phyloP scores from a whole-genome alignment of 1,140 invertebrate species.

The Drosophila bocki region DNA sequence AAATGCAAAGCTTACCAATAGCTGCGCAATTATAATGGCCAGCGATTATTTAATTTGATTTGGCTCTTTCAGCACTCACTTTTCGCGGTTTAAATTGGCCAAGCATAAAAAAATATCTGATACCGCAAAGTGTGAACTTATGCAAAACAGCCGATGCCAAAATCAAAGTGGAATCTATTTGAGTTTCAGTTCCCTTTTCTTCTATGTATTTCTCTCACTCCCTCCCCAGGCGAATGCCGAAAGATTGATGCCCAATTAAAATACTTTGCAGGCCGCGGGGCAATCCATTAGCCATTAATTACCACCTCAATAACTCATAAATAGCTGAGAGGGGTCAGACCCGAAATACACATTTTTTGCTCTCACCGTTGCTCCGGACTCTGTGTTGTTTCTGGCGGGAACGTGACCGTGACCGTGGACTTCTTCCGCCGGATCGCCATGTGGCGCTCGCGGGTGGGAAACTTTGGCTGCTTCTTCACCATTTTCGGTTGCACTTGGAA shows the following conservation, averaged over 20 bases:
- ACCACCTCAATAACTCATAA: constrained; percentile 69
- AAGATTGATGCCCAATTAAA: constrained; percentile 78
- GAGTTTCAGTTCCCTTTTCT: constrained; percentile 29
- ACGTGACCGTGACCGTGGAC: constrained; percentile 54
- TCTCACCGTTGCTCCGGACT: constrained; percentile 48
- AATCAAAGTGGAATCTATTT: constrained; percentile 50
- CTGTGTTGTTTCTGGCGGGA: constrained; percentile 19
- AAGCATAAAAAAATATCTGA: constrained; percentile 39
- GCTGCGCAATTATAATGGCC: constrained; percentile 1
- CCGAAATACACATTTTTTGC: not conserved
- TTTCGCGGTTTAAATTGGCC: constrained; percentile 18
- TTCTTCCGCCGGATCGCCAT: constrained; percentile 87
- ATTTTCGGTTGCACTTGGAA: constrained; percentile 86
- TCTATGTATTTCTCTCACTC: constrained; percentile 1
- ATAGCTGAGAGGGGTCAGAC: constrained; percentile 42
- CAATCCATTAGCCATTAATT: constrained; percentile 69
- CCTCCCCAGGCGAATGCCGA: constrained; percentile 30
- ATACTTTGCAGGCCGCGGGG: constrained; percentile 51
- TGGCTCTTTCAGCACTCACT: constrained; percentile 29
- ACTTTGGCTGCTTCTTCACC: constrained; percentile 88
- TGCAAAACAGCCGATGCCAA: constrained; percentile 53
- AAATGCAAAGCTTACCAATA: not conserved
- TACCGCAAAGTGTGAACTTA: constrained; percentile 61
- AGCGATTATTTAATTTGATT: constrained; percentile 32
- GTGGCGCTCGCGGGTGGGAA: constrained; percentile 89